Conservation (phyloP, 2,113 vertebrate genomes). For the Hydrochoerus hydrochaeris region DNA sequence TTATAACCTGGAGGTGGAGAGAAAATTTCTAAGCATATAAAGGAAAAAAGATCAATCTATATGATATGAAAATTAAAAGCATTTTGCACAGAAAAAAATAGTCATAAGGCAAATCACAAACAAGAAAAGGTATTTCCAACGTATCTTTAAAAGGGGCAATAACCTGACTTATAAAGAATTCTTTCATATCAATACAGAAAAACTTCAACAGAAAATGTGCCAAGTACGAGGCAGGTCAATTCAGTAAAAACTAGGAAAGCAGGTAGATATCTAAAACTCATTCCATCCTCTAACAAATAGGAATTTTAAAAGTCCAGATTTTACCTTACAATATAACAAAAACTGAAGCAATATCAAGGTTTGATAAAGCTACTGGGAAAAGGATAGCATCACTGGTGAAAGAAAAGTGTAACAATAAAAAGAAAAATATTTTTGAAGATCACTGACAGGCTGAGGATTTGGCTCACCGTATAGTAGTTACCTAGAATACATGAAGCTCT, state of each 20-base stretch:
- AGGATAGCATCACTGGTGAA: not conserved
- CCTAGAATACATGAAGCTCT: not conserved
- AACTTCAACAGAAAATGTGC: conserved; percentile 1
- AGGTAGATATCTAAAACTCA: not conserved
- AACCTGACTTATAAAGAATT: not conserved
- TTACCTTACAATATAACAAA: conserved; percentile 28
- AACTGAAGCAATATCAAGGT: not conserved
- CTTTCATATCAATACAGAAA: not conserved
- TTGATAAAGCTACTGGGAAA: not conserved
- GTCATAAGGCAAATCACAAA: not conserved
- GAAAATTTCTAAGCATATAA: not conserved
- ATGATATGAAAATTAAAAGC: conserved; percentile 29
- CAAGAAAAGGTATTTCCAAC: conserved; percentile 2
- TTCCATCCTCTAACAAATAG: not conserved
- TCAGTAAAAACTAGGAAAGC: not conserved
- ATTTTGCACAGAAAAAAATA: not conserved
- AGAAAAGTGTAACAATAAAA: not conserved
- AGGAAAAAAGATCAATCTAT: conserved; percentile 6
- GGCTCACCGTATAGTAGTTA: not conserved
- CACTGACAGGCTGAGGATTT: not conserved
- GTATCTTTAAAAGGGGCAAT: not conserved
- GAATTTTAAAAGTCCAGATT: not conserved
- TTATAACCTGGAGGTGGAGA: not conserved
- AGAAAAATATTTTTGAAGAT: not conserved
- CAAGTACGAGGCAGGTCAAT: not conserved